Evolutionary conservation across 2,113 vertebrate species (phyloP), one percentile per base, ranked within the genome.

Genomic region (Dasyprocta punctata): DNA sequence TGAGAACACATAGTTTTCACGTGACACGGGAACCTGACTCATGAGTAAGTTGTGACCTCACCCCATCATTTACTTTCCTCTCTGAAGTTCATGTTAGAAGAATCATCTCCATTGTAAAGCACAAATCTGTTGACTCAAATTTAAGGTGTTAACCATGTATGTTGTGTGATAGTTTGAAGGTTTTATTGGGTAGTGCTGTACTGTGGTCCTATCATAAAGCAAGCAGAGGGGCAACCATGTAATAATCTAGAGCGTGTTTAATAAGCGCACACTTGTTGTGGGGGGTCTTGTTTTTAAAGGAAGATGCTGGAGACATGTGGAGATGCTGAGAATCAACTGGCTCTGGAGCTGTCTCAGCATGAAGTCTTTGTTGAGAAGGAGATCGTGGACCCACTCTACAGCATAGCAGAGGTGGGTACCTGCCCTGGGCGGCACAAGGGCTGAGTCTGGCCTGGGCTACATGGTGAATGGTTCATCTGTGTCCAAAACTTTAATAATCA

Each of bases 251-350:
- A 24, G 9, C 56, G 89, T 41, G n/a, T 12, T 24, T 89, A n/a
- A 67, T 7, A 19, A 49, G 3, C 20, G 4, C 19, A 0, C 24
- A 16, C 38, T 58, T 81, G 11, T 89, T 65, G 83, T 49, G 13
- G 54, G 16, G 61, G 61, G 1, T 95, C 93, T 96, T 98, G 94
- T 96, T 80, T 93, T 61, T 94, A 47, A 98, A 99, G 99, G 98
- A 99, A 99, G 98, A 99, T 99, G 99, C 99, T 99, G 98, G 99
- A 99, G 95, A 99, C 99, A 0, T 99, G 99, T 54, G 99, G 99
- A 0, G 99, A 99, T 17, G 99, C 99, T 0, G 99, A 99, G 98
- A 99, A 99, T 38, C 99, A 99, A 58, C 98, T 99, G 98, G 99
- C 99, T 0, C 98, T 99, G 22, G 99, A 99, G 87, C 98, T 99